Evolutionary conservation across 2,888 invertebrate genomes (phyloP), one percentile per base, ranked within the genome.

Genomic region (Osmoderma eremita): DNA sequence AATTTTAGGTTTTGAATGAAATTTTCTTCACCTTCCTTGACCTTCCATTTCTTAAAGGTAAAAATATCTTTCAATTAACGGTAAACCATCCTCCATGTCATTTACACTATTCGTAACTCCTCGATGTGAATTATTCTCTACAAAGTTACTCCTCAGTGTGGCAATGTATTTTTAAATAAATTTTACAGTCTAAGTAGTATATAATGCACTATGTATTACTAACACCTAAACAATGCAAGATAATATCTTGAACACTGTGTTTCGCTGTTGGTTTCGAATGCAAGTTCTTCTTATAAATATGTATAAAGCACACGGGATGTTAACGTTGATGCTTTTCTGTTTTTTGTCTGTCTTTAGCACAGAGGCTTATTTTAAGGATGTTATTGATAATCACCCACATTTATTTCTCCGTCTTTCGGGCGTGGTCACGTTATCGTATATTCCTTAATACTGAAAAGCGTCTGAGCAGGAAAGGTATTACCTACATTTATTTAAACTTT

Each of bases 401-500:
- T 56, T 41, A 41, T 56, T 18, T 13, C 12, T 56, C n/a, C 15
- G 39, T 22, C 22, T 56, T 56, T 22, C 20, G 22, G 56, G 56
- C 13, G 56, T 42, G 56, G 56, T 22, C 1, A 12, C 8, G n/a
- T 18, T 45, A 45, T 10, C 18, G 17, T 45, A 45, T 17, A 45
- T 45, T 45, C 6, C 41, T 41, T 56, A 56, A 41, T 45, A 45
- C 13, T 20, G 20, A 56, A 56, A 38, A 20, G 3, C 6, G 22
- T 10, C 18, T 41, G 56, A 41, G 41, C 41, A n/a, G 42, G 22
- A 41, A 22, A 56, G 41, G 41, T 42, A 56, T 56, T 56, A 42
- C 56, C 24, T 20, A 56, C 24, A 56, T 56, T 56, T 42, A 56
- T 18, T 24, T 56, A 22, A 56, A 56, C 20, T 42, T 56, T 56